phyloP scores from a whole-genome alignment of 2,888 invertebrate species.

The Venusia cambrica region DNA sequence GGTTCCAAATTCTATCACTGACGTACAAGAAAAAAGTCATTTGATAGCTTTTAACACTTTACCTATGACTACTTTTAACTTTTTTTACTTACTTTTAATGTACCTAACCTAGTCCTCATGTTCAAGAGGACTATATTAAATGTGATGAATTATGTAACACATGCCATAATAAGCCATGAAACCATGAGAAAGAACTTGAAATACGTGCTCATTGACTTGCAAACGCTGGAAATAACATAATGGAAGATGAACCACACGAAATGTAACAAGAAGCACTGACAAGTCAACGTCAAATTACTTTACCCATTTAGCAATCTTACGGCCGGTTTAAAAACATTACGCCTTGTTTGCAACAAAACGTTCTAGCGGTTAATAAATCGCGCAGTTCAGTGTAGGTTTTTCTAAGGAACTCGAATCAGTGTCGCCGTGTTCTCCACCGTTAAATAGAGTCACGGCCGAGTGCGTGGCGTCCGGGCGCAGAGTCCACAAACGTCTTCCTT shows the following conservation, averaged over 20 bases:
- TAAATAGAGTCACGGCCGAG: constrained; percentile 60
- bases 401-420: constrained; percentile 44
- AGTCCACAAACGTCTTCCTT: constrained; percentile 46
- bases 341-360: constrained; percentile 21
- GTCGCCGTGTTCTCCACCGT: constrained; percentile 55
- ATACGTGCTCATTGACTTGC: constrained; percentile 4
- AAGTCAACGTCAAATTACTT: constrained; percentile 17
- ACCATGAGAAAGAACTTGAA: constrained; percentile 1
- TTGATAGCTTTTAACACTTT: too few species aligned
- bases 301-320: constrained; percentile 20
- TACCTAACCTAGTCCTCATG: too few species aligned
- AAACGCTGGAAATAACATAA: constrained; percentile 11
- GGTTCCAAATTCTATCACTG: too few species aligned
- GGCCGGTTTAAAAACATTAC: constrained; percentile 16
- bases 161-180: too few species aligned
- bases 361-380: constrained; percentile 33
- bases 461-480: constrained; percentile 48
- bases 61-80: too few species aligned
- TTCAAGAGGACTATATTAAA: too few species aligned
- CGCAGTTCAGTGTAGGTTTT: constrained; percentile 30
- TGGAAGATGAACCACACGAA: not conserved
- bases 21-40: too few species aligned
- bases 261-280: constrained; percentile 4
- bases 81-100: too few species aligned
- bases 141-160: too few species aligned